Evolutionary conservation across 2,888 invertebrate genomes (phyloP).

Genomic region (Lutraria lutraria): DNA sequence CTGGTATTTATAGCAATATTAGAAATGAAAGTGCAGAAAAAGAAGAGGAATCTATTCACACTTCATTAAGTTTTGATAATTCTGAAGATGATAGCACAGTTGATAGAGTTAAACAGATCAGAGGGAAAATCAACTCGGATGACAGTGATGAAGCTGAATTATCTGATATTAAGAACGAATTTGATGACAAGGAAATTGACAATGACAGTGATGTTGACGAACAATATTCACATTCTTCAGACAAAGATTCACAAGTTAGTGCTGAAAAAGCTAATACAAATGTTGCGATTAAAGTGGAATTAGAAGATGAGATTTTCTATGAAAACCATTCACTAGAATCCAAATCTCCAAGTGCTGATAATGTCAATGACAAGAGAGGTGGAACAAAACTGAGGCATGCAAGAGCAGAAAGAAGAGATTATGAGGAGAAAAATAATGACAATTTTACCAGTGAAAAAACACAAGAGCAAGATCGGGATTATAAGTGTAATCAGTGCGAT

Average conservation of each 20-base stretch:
- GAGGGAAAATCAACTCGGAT: background rate
- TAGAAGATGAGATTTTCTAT: slow-evolving; percentile 7
- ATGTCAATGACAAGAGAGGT: slow-evolving; percentile 14
- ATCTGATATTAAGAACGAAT: background rate
- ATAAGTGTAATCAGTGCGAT: slow-evolving; percentile 72
- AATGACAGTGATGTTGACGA: slow-evolving; percentile 62
- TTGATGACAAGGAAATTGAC: slow-evolving; percentile 1
- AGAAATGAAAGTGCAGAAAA: background rate
- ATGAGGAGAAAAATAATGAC: slow-evolving; percentile 9
- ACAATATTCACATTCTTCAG: slow-evolving; percentile 15
- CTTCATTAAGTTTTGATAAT: background rate
- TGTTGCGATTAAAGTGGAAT: slow-evolving; percentile 46
- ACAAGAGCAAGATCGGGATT: slow-evolving; percentile 44
- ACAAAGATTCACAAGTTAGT: background rate
- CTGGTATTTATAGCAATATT: too few relatives aligned
- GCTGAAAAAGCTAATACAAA: background rate
- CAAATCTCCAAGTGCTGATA: background rate
- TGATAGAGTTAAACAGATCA: background rate
- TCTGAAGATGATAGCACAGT: background rate
- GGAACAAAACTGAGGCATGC: background rate
- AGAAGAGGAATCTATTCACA: background rate
- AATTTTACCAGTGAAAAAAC: background rate
- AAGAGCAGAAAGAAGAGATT: background rate
- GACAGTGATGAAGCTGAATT: background rate
- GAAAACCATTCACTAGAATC: background rate